phyloP scores from a whole-genome alignment of 2,888 invertebrate species.

The Morinoia aosen region DNA sequence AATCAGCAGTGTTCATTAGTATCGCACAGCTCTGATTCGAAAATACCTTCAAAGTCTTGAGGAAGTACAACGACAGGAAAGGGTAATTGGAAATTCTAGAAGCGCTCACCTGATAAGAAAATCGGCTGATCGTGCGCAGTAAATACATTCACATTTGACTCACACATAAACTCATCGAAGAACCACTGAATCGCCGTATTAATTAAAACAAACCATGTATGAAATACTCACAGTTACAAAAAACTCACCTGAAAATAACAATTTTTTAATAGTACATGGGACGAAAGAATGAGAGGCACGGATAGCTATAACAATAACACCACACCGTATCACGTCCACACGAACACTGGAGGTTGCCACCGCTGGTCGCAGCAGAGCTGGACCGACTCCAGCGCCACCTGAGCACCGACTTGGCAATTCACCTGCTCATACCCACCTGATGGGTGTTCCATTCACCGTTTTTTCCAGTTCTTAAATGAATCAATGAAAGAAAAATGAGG shows the following conservation, averaged over 20 bases:
- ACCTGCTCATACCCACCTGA: not conserved
- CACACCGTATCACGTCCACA: not conserved
- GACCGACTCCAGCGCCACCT: conserved; percentile 41
- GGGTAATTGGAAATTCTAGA: conserved; percentile 3
- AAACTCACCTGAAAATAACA: not conserved
- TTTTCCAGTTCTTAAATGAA: not conserved
- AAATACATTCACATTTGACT: not conserved
- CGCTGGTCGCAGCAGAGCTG: not conserved
- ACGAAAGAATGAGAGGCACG: not conserved
- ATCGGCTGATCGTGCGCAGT: not conserved
- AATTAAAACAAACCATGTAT: not conserved
- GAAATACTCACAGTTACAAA: not conserved
- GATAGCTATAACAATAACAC: not conserved
- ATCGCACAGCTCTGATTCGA: no score
- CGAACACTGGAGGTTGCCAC: conserved; percentile 31
- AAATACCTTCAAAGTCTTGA: no score
- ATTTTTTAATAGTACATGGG: not conserved
- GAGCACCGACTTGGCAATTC: not conserved
- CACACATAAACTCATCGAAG: not conserved
- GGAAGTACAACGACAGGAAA: not conserved
- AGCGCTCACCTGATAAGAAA: not conserved
- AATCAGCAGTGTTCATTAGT: no score
- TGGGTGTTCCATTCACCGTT: not conserved
- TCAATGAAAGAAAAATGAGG: not conserved
- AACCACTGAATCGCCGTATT: not conserved